Percentiles rank a stretch among this genome's conserved stretches.
These are phyloP conservation scores for Cyanocitta stelleri DNA, from an alignment of 2,113 vertebrate genomes.

Conservation along the genomic window DNA sequence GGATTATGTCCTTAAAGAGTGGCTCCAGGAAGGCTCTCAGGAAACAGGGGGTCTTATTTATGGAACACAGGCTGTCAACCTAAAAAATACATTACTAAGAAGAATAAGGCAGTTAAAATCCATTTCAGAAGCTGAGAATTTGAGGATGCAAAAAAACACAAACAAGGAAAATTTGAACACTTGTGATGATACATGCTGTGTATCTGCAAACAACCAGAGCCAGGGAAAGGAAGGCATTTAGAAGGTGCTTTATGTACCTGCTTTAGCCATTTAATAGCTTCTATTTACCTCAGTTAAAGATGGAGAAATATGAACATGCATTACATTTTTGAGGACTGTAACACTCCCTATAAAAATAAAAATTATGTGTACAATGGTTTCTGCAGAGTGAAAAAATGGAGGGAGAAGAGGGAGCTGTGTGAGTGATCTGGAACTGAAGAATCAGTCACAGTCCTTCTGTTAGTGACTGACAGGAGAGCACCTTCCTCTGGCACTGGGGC, in stretches of 20 bases:
- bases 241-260: neutral
- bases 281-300: neutral
- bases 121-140: neutral
- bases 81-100: neutral
- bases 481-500: neutral
- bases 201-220: neutral
- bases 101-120: neutral
- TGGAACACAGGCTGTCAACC: neutral
- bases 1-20: neutral
- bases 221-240: neutral
- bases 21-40: neutral
- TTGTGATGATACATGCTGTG: neutral
- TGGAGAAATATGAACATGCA: neutral
- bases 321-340: neutral
- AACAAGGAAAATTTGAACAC: neutral
- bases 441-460: neutral
- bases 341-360: neutral
- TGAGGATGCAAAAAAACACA: neutral
- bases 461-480: neutral
- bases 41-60: neutral
- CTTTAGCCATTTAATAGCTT: neutral
- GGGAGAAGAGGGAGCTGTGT: neutral
- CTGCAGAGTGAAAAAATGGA: neutral
- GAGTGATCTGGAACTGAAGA: neutral
- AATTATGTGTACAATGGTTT: neutral